Conservation (phyloP, 1,140 invertebrate genomes). For the Sitobion miscanthi region DNA sequence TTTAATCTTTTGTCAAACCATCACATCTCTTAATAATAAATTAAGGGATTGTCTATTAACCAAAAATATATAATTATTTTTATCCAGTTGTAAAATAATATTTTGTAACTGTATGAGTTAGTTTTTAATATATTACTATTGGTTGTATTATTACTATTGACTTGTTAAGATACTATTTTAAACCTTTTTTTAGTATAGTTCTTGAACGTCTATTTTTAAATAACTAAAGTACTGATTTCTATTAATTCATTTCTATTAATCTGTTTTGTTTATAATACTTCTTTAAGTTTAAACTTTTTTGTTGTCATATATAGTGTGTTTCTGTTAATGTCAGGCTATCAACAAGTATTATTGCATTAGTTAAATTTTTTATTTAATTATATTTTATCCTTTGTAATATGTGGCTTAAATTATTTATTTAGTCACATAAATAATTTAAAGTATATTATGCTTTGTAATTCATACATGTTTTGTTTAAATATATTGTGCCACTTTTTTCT, state of each 20-base stretch:
- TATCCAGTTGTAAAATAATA: slow-evolving; percentile 37
- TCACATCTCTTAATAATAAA: slow-evolving; percentile 1
- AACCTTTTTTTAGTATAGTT: slow-evolving; percentile 50
- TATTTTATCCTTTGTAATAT: slow-evolving; percentile 30
- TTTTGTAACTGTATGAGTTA: slow-evolving; percentile 14
- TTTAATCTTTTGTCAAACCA: slow-evolving; percentile 25
- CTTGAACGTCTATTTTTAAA: slow-evolving; percentile 51
- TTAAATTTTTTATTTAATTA: slow-evolving; percentile 45
- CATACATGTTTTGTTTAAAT: not conserved
- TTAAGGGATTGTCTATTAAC: slow-evolving; percentile 39
- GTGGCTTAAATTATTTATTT: slow-evolving; percentile 24
- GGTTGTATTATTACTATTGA: slow-evolving; percentile 37
- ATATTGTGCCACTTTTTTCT: slow-evolving; percentile 48
- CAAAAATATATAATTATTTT: slow-evolving; percentile 53
- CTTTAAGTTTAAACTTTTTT: slow-evolving; percentile 19
- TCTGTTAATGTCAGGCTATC: not conserved
- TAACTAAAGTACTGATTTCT: slow-evolving; percentile 55
- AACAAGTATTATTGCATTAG: slow-evolving; percentile 40
- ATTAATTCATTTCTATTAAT: slow-evolving; percentile 43
- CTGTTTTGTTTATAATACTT: slow-evolving; percentile 31
- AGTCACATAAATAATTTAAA: slow-evolving; percentile 12
- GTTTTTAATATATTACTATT: slow-evolving; percentile 36
- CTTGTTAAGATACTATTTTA: slow-evolving; percentile 47
- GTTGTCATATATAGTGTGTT: slow-evolving; percentile 30
- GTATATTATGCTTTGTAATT: not conserved